Base-by-base conservation (phyloP, 1,140 invertebrate genomes). In the Oreohelix idahoensis region DNA sequence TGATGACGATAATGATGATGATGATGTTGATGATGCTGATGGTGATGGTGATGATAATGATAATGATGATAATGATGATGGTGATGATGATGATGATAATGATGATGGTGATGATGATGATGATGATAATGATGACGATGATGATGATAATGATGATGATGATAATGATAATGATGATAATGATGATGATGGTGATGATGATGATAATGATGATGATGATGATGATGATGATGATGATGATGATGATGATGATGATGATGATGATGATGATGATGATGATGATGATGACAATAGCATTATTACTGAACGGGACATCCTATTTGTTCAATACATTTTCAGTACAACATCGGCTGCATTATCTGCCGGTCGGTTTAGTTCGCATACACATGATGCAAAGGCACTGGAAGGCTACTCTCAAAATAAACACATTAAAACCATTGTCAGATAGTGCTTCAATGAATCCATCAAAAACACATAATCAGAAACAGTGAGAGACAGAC, bases 211-310 rank as follows among this genome's bases (percentile, higher is more conserved):
- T 80, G 78, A 80, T 80, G 78, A 66, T 80, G 78, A 80, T 80
- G 53, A 80, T 80, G 58, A 80, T 80, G 78, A 80, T 80, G 78
- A 80, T 80, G 78, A 80, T 80, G 78, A 80, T 80, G 78, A 80
- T 80, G 78, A 80, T 80, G 78, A 80, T 80, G 78, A 80, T 80
- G 78, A 80, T 80, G 78, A 80, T 80, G 78, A 80, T 80, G 78
- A 80, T 80, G 58, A 73, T 80, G 78, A 80, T 80, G 58, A 73
- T 73, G 70, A 73, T 58, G 53, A 58, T 58, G 53, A 58, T 58
- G 23, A 58, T 58, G 53, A 58, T 58, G 53, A 58, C 20, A 20
- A 58, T 58, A 23, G 23, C 20, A 58, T 58, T n/a, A 20, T 58
- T 20, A 45, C 15, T 45, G 42, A 15, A 8, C 42, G 15, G 15